These are phyloP conservation scores for Tinea pellionella DNA, from an alignment of 2,888 invertebrate genomes.

Conservation along the genomic window DNA sequence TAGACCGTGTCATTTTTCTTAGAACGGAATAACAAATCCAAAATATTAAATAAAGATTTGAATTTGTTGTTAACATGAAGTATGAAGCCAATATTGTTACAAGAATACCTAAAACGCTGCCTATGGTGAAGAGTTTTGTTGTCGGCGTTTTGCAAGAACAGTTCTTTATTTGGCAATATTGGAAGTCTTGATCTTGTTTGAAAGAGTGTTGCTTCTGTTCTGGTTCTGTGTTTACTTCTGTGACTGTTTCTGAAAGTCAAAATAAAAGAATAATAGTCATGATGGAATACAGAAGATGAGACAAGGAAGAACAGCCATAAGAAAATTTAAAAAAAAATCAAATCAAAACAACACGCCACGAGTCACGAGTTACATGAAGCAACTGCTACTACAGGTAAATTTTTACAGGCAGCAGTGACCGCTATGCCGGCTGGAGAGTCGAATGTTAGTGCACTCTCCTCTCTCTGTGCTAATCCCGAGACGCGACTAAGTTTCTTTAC, in stretches of 20 bases:
- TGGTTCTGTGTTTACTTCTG: neutral
- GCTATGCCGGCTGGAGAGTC: too few species aligned
- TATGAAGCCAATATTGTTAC: constrained; percentile 48
- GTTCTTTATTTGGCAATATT: constrained; percentile 1
- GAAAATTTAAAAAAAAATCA: too few species aligned
- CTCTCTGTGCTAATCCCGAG: too few species aligned
- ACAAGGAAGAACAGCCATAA: too few species aligned
- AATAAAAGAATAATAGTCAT: neutral
- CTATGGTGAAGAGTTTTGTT: constrained; percentile 15
- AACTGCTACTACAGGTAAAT: too few species aligned
- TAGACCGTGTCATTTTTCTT: constrained; percentile 30
- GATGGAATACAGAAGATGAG: too few species aligned
- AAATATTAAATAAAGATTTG: constrained; percentile 48
- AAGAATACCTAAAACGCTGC: constrained; percentile 41
- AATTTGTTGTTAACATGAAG: constrained; percentile 44
- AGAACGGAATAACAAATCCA: constrained; percentile 52
- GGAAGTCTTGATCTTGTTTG: neutral
- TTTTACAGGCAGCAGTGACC: too few species aligned
- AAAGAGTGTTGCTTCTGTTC: neutral
- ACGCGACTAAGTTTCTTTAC: too few species aligned
- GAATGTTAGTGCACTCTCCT: too few species aligned
- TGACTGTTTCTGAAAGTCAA: neutral
- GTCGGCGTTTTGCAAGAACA: neutral
- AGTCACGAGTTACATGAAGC: too few species aligned
- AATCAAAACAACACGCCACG: too few species aligned